Evolutionary conservation across 2,888 invertebrate genomes (phyloP).

Genomic region (Leptinotarsa juncta): DNA sequence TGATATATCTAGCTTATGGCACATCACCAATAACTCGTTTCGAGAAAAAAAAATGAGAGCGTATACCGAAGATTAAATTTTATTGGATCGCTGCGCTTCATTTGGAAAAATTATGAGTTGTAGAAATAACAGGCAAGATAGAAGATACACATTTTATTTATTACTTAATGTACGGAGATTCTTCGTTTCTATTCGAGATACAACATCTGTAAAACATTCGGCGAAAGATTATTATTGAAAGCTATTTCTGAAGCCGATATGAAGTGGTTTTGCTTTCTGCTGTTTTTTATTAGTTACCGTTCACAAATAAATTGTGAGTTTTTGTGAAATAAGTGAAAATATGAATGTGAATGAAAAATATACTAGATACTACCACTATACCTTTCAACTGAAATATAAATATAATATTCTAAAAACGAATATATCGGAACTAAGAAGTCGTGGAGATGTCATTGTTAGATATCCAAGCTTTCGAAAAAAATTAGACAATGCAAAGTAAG

Average conservation of each 20-base stretch:
- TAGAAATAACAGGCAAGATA: conserved; percentile 26
- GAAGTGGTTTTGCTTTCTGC: background rate
- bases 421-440: too few relatives aligned
- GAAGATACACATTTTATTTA: conserved; percentile 33
- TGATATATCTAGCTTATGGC: conserved; percentile 49
- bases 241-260: background rate
- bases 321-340: too few relatives aligned
- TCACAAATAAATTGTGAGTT: background rate
- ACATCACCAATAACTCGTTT: conserved; percentile 49
- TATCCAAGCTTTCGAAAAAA: too few relatives aligned
- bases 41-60: conserved; percentile 42
- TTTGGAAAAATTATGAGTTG: conserved; percentile 38
- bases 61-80: conserved; percentile 43
- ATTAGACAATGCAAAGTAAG: too few relatives aligned
- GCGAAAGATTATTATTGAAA: background rate
- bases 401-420: too few relatives aligned
- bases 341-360: too few relatives aligned
- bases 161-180: conserved; percentile 30
- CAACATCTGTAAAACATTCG: conserved; percentile 7
- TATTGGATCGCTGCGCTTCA: conserved; percentile 37
- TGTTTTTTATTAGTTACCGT: background rate
- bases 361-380: too few relatives aligned
- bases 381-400: too few relatives aligned
- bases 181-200: background rate
- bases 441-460: too few relatives aligned